Percentiles rank a stretch among this genome's conserved stretches.
phyloP scores from a whole-genome alignment of 2,888 invertebrate genomes.

The Papilio gigon region DNA sequence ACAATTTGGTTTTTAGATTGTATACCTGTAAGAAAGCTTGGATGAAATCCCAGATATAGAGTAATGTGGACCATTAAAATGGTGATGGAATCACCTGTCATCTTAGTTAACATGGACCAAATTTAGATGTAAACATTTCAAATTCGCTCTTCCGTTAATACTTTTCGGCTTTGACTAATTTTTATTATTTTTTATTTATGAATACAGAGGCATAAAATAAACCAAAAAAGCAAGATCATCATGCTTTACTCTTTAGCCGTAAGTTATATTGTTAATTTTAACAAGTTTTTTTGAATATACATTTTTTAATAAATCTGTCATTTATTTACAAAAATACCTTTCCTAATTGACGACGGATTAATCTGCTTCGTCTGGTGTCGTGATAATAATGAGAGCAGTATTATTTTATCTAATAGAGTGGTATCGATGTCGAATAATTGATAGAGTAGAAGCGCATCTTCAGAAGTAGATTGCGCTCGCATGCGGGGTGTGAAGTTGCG shows the following conservation, averaged over 20 bases:
- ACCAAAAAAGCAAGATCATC: constrained; percentile 26
- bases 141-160: background rate
- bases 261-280: constrained; percentile 10
- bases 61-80: background rate
- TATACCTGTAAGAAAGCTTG: background rate
- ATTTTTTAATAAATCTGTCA: constrained; percentile 8
- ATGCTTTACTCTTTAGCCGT: constrained; percentile 16
- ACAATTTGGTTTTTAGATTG: background rate
- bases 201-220: constrained; percentile 25
- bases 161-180: background rate
- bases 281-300: constrained; percentile 19
- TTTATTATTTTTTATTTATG: background rate
- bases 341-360: background rate
- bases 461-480: too few species aligned
- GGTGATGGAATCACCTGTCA: constrained; percentile 12
- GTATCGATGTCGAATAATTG: too few species aligned
- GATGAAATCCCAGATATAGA: background rate
- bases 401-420: too few species aligned
- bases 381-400: too few species aligned
- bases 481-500: background rate
- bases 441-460: too few species aligned
- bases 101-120: background rate
- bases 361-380: too few species aligned
- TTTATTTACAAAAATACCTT: constrained; percentile 5
- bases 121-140: background rate